Conservation (phyloP, 1,140 invertebrate species). For the Aphelenchoides avenae region DNA sequence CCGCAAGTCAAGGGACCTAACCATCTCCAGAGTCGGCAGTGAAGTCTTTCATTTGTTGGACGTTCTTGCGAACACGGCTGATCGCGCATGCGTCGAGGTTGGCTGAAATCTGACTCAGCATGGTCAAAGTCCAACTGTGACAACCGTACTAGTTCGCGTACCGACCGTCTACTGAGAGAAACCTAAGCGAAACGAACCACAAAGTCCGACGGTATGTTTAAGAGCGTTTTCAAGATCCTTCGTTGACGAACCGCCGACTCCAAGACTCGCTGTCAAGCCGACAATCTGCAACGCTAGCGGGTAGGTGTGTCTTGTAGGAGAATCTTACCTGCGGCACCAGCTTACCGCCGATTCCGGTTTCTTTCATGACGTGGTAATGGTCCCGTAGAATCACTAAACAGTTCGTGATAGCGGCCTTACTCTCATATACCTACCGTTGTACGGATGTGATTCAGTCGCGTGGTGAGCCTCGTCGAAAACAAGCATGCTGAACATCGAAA, state of each 20-base stretch:
- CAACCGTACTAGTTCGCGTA: too few relatives aligned
- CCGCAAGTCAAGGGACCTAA: too few relatives aligned
- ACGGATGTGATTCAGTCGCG: constrained; percentile 23
- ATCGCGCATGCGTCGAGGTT: constrained; percentile 7
- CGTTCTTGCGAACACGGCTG: constrained; percentile 4
- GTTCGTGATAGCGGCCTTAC: too few relatives aligned
- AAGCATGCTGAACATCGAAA: constrained; percentile 26
- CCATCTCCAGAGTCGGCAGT: too few relatives aligned
- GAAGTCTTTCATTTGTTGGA: too few relatives aligned
- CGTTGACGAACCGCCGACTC: constrained; percentile 6
- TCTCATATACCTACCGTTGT: too few relatives aligned
- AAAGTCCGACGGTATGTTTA: constrained; percentile 4
- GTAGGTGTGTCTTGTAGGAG: neutral
- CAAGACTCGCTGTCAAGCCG: constrained; percentile 33
- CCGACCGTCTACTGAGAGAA: too few relatives aligned
- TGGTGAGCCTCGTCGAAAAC: constrained; percentile 38
- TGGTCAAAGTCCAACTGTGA: too few relatives aligned
- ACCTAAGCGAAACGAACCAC: too few relatives aligned
- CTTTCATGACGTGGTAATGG: neutral
- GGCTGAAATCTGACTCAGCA: constrained; percentile 11
- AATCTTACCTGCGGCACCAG: constrained; percentile 9
- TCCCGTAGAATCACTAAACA: too few relatives aligned
- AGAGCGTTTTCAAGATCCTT: constrained; percentile 5
- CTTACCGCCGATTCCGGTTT: constrained; percentile 1
- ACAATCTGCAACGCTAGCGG: constrained; percentile 8